Evolutionary conservation across 2,797 vertebrate genomes (phyloP).

Genomic region (Pseudochirops corinnae): DNA sequence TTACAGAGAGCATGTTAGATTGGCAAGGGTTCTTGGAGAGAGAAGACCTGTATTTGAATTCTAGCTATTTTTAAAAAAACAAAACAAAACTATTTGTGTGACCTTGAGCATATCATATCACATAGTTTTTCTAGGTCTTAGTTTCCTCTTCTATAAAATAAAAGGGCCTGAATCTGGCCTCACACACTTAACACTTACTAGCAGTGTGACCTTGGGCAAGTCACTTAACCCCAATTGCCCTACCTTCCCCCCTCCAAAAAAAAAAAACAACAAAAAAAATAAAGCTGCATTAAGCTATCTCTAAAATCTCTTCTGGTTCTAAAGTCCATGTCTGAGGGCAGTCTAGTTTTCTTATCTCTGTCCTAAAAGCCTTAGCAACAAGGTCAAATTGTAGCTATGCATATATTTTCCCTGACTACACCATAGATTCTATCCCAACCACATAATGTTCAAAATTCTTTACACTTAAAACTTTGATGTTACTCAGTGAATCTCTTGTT

Average conservation of each 20-base stretch:
- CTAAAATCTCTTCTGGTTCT: neutral
- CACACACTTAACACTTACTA: no score
- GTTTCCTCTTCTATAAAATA: neutral
- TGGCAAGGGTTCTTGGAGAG: neutral
- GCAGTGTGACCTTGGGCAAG: no score
- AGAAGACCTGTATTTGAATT: neutral
- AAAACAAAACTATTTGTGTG: neutral
- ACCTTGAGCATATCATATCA: neutral
- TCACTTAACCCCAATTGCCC: no score
- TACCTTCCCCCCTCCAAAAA: no score
- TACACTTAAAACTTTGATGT: slow-evolving; percentile 79
- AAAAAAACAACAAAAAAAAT: no score
- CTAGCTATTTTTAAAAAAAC: neutral
- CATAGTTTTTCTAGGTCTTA: neutral
- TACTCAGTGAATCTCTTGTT: slow-evolving; percentile 72
- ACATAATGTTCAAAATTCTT: slow-evolving; percentile 72
- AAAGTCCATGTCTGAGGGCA: neutral
- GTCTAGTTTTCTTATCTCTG: neutral
- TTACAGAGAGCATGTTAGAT: neutral
- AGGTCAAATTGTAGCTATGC: slow-evolving; percentile 33
- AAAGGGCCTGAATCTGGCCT: neutral
- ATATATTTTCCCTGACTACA: slow-evolving; percentile 68
- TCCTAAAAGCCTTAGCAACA: slow-evolving; percentile 42
- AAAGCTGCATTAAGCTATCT: neutral
- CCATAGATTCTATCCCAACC: slow-evolving; percentile 73